Evolutionary conservation across 2,888 invertebrate genomes (phyloP), one percentile per base, ranked within the genome.

Genomic region (Orchestes rusci): DNA sequence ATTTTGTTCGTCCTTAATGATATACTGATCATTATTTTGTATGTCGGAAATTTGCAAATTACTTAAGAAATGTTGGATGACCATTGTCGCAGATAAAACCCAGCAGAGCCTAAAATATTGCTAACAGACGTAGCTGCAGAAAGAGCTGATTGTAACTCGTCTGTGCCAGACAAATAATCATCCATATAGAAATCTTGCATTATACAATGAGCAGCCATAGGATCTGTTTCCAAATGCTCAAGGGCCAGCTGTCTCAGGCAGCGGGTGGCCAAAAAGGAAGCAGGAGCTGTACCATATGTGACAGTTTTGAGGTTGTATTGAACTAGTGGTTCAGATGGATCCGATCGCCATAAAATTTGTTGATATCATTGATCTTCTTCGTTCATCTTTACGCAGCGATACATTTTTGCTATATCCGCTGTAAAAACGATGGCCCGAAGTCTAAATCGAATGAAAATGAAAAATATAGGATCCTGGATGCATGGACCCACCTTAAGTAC

Each of bases 341-440:
- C 16, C 2, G 13, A 23, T 15, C 47, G 30, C 47, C 47, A 46
- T 10, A 42, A 20, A 27, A 45, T 48, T 33, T 19, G 10, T 39
- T 45, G 45, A 3, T 27, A 33, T 17, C 17, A 8, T 33, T 16
- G 10, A 18, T 45, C 32, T 16, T 10, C 13, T 8, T 31, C 16
- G 3, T 30, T 12, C 4, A 47, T 23, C 2, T 3, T 3, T 3
- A 45, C 33, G 29, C 18, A 16, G 1, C 47, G 1, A 17, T 47
- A 47, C 47, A 47, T 47, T 34, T 43, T 47, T 2, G 31, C 30
- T 17, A 46, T 30, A 29, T 46, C 46, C 12, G 31, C 28, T n/a
- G 19, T 16, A 8, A 43, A 27, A 16, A 20, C 32, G 43, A 5
- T 20, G 28, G 23, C 36, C 29, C 8, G 46, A 27, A 32, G 35